Conservation (phyloP, 2,888 invertebrate genomes). For the Melinaea marsaeus region DNA sequence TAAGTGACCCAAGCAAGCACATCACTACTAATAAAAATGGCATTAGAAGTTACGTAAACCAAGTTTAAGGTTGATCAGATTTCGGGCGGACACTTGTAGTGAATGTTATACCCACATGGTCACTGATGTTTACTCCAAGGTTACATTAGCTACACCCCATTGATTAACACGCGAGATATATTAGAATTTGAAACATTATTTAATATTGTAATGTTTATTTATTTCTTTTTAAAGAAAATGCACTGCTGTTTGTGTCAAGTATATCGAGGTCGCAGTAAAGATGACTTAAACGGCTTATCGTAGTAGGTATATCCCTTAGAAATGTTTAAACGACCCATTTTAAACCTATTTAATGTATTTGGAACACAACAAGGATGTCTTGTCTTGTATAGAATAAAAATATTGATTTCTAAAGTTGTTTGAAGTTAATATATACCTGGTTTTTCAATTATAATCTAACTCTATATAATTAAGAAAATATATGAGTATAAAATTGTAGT, state of each 20-base stretch:
- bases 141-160: constrained; percentile 18
- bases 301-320: too few relatives aligned
- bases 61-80: constrained; percentile 64
- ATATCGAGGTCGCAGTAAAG: too few relatives aligned
- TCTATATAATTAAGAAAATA: neutral
- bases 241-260: too few relatives aligned
- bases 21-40: constrained; percentile 34
- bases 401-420: too few relatives aligned
- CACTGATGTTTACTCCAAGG: constrained; percentile 15
- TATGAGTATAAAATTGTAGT: neutral
- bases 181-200: neutral
- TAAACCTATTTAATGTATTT: too few relatives aligned
- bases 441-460: neutral
- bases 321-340: too few relatives aligned
- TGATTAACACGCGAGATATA: constrained; percentile 14
- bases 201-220: too few relatives aligned
- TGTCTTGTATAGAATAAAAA: too few relatives aligned
- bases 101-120: constrained; percentile 38
- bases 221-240: too few relatives aligned
- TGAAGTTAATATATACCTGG: too few relatives aligned
- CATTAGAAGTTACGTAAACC: constrained; percentile 55
- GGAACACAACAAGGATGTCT: too few relatives aligned
- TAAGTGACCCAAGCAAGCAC: constrained; percentile 12
- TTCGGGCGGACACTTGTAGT: constrained; percentile 37
- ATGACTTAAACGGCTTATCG: too few relatives aligned